Conservation (phyloP, 2,888 invertebrate species). For the Drosophila antonietae region DNA sequence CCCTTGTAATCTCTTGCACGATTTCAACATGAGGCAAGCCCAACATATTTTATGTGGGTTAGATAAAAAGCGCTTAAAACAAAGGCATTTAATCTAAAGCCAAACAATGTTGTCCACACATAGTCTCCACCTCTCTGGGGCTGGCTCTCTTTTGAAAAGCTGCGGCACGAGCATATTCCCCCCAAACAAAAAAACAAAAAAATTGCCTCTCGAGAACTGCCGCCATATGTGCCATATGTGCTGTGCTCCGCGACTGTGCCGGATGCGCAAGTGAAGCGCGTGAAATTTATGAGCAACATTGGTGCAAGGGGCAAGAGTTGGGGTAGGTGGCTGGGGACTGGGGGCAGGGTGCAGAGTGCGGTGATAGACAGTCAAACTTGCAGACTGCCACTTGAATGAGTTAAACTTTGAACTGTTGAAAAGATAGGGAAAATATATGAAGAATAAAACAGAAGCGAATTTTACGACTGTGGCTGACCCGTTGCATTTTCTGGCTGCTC, state of each 20-base stretch:
- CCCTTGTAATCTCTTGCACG: slow-evolving; percentile 58
- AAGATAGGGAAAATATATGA: slow-evolving; percentile 27
- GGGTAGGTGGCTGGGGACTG: neutral
- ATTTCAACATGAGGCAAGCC: slow-evolving; percentile 61
- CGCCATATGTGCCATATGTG: slow-evolving; percentile 62
- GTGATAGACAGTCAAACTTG: slow-evolving; percentile 61
- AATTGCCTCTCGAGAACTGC: slow-evolving; percentile 63
- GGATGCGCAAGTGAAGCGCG: slow-evolving; percentile 73
- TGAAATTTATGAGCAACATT: slow-evolving; percentile 67
- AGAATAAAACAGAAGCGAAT: slow-evolving; percentile 23
- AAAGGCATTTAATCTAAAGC: slow-evolving; percentile 74
- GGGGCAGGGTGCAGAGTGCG: slow-evolving; percentile 25
- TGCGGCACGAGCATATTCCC: slow-evolving; percentile 1
- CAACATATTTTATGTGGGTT: slow-evolving; percentile 71
- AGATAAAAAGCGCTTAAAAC: slow-evolving; percentile 73
- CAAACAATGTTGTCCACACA: slow-evolving; percentile 73
- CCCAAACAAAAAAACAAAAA: slow-evolving; percentile 11
- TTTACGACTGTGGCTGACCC: slow-evolving; percentile 32
- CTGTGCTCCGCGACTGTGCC: slow-evolving; percentile 36
- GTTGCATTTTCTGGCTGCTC: slow-evolving; percentile 41
- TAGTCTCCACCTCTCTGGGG: neutral
- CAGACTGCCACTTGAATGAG: slow-evolving; percentile 64
- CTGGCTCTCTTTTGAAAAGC: neutral
- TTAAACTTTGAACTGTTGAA: slow-evolving; percentile 74
- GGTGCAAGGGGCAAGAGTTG: neutral